A percentile compares a stretch with the other conserved stretches of the same genome.
phyloP scores from a whole-genome alignment of 2,113 vertebrate genomes.

The Pteruthius melanotis region DNA sequence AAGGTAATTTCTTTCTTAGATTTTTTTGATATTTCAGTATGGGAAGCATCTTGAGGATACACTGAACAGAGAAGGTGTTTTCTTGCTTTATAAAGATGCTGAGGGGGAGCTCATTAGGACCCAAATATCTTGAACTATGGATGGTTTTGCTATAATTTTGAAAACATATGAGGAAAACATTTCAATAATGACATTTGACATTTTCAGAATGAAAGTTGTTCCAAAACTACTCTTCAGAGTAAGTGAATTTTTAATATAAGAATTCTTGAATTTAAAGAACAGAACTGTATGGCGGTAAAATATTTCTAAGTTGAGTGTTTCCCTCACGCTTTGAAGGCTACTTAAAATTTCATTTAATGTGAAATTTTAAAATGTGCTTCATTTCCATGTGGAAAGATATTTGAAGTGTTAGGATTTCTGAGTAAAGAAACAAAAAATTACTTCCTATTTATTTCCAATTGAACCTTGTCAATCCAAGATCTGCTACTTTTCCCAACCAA shows the following conservation, averaged over 20 bases:
- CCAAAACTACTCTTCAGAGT: not conserved
- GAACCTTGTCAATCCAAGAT: not conserved
- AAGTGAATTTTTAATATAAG: not conserved
- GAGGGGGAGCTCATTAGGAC: not conserved
- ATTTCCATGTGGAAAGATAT: not conserved
- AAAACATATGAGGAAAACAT: not conserved
- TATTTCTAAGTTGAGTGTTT: not conserved
- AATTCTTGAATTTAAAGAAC: not conserved
- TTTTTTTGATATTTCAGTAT: not conserved
- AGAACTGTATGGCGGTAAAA: not conserved
- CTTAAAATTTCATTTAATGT: not conserved
- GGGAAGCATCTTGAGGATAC: not conserved
- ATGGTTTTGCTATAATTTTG: not conserved
- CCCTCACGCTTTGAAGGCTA: not conserved
- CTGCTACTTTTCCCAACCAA: not conserved
- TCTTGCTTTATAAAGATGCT: not conserved
- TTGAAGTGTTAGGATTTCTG: not conserved
- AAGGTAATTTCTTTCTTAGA: not conserved
- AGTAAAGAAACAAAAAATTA: not conserved
- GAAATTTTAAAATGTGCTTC: not conserved
- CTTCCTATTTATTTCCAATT: not conserved
- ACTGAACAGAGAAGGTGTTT: not conserved
- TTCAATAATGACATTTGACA: not conserved
- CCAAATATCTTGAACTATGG: not conserved
- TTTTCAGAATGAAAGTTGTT: slow-evolving; percentile 23